A percentile compares a stretch with the other conserved stretches of the same genome.
Conservation (phyloP, 2,888 invertebrate species). For the Synergus laeviventris region DNA sequence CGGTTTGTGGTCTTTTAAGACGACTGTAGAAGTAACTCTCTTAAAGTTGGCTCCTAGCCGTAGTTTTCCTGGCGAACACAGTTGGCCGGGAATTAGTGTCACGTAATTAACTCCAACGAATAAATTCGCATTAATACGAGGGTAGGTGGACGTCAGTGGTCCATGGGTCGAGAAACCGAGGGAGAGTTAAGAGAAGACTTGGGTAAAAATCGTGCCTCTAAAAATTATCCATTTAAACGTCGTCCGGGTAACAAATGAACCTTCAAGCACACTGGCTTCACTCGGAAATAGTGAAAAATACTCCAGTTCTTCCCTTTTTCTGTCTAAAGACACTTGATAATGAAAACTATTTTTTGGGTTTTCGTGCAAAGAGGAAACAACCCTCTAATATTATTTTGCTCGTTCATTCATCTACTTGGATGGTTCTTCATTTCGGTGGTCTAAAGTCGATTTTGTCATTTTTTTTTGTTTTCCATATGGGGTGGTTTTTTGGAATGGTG, state of each 20-base stretch:
- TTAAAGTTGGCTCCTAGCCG: conserved; percentile 54
- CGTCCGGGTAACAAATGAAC: conserved; percentile 67
- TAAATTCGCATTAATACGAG: conserved; percentile 71
- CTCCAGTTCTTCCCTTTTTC: background rate
- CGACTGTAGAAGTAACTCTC: conserved; percentile 50
- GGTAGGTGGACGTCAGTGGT: conserved; percentile 50
- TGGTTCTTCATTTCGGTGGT: too few relatives aligned
- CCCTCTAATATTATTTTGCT: background rate
- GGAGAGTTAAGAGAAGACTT: conserved; percentile 47
- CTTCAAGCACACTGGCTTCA: conserved; percentile 64
- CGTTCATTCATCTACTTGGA: too few relatives aligned
- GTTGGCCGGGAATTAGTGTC: conserved; percentile 73
- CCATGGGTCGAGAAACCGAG: conserved; percentile 48
- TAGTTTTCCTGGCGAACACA: conserved; percentile 62
- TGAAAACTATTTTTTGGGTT: background rate
- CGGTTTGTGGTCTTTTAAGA: conserved; percentile 52
- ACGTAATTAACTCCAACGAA: conserved; percentile 72
- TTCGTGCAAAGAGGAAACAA: background rate
- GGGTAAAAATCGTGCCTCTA: conserved; percentile 68
- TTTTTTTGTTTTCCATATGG: too few relatives aligned
- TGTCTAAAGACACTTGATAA: background rate
- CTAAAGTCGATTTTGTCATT: too few relatives aligned
- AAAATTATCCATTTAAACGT: conserved; percentile 72
- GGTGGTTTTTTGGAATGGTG: too few relatives aligned
- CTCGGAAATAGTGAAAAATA: conserved; percentile 56